A percentile compares a stretch with the other conserved stretches of the same genome.
phyloP scores from a whole-genome alignment of 2,888 invertebrate genomes.

The Callosobruchus maculatus region DNA sequence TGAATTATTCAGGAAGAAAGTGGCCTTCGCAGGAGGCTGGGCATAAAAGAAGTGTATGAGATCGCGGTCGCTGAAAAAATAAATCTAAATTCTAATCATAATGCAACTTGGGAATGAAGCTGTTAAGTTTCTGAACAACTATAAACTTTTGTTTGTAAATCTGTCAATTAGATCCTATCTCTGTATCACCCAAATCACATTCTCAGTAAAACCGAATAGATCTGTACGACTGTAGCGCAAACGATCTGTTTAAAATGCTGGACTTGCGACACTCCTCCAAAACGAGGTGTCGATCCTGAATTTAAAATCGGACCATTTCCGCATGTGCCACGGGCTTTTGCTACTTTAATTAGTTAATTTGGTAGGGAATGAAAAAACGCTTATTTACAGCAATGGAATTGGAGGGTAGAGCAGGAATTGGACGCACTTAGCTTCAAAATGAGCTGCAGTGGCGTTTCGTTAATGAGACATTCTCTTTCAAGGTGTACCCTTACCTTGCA shows the following conservation, averaged over 20 bases:
- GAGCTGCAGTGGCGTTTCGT: not conserved
- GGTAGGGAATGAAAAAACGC: no score
- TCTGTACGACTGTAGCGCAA: not conserved
- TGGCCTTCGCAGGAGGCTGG: no score
- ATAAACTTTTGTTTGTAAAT: no score
- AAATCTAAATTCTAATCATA: no score
- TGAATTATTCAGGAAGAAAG: no score
- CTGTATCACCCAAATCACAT: not conserved
- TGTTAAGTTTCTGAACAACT: no score
- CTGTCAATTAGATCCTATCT: no score
- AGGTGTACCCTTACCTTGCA: no score
- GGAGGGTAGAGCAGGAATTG: not conserved
- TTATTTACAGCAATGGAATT: not conserved
- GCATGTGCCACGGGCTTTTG: not conserved
- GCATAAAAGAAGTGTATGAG: no score
- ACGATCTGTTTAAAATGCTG: not conserved
- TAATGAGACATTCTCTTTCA: no score
- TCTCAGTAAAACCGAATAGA: not conserved
- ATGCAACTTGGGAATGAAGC: no score
- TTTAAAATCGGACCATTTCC: not conserved
- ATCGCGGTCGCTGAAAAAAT: no score
- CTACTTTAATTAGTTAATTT: not conserved
- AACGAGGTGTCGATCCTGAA: not conserved
- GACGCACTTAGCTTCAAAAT: not conserved
- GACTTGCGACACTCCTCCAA: not conserved